These are phyloP conservation scores for Xylota sylvarum DNA, from an alignment of 2,888 invertebrate species.

Conservation along the genomic window DNA sequence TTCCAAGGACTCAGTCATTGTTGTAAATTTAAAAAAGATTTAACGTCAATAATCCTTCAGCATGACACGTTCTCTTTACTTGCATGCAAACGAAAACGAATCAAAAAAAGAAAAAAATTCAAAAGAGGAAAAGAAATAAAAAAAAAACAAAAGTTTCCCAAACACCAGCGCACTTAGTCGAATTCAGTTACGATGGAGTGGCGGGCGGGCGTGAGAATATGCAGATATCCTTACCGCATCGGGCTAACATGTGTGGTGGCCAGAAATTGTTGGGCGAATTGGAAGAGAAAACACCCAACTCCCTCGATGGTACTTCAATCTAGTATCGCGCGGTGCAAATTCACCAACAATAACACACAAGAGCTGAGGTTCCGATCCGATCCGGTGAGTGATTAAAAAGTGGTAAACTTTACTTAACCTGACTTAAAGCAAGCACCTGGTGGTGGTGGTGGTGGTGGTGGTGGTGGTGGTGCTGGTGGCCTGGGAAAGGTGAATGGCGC, in stretches of 20 bases:
- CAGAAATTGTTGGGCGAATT: background rate
- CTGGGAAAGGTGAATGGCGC: background rate
- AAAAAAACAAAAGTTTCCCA: background rate
- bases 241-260: background rate
- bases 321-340: constrained; percentile 25
- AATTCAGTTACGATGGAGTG: background rate
- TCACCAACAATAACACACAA: constrained; percentile 32
- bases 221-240: background rate
- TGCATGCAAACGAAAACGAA: background rate
- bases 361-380: constrained; percentile 23
- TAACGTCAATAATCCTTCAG: constrained; percentile 3
- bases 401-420: constrained; percentile 47
- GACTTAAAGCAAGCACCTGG: constrained; percentile 33
- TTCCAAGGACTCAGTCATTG: background rate
- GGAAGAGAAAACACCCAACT: background rate
- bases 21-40: background rate
- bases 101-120: background rate
- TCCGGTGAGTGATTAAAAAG: constrained; percentile 47
- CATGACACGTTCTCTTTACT: background rate
- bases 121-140: too few relatives aligned
- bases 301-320: constrained; percentile 20
- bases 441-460: background rate
- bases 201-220: background rate
- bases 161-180: constrained; percentile 12
- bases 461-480: background rate